Conservation (phyloP, 2,888 invertebrate species). For the Dorcus parallelipipedus region DNA sequence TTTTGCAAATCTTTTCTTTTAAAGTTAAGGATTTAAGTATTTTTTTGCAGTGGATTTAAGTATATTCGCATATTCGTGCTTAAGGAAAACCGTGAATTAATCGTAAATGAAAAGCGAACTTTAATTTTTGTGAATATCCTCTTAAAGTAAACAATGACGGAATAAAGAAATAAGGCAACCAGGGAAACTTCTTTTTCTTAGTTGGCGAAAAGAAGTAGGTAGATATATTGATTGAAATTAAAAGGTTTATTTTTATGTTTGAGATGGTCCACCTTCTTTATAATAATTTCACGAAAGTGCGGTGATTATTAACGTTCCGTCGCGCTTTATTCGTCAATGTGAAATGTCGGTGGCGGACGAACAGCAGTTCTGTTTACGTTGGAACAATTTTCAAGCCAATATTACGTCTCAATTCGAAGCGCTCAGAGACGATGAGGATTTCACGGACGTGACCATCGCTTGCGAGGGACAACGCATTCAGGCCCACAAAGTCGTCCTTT, state of each 20-base stretch:
- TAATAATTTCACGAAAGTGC: constrained; percentile 11
- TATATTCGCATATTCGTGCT: too few species aligned
- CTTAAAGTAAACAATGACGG: too few species aligned
- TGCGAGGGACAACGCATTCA: constrained; percentile 80
- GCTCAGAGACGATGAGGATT: constrained; percentile 80
- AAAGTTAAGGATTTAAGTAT: too few species aligned
- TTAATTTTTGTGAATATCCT: too few species aligned
- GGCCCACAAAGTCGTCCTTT: constrained; percentile 82
- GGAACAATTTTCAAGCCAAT: constrained; percentile 88
- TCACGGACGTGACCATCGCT: constrained; percentile 84
- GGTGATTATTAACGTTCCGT: constrained; percentile 12
- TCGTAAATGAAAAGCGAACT: too few species aligned
- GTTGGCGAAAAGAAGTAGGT: constrained; percentile 46
- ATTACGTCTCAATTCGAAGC: constrained; percentile 84
- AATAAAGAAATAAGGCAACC: not conserved
- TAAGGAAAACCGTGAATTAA: too few species aligned
- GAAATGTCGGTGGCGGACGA: constrained; percentile 55
- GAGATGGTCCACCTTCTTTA: constrained; percentile 29
- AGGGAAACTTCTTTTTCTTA: constrained; percentile 48
- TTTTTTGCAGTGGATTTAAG: too few species aligned
- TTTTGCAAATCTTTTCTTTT: too few species aligned
- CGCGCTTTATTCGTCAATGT: constrained; percentile 5
- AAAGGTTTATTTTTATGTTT: constrained; percentile 46
- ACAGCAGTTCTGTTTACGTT: constrained; percentile 86
- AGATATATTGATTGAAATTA: constrained; percentile 48